Percentiles rank a stretch among this genome's conserved stretches.
phyloP scores from a whole-genome alignment of 2,797 vertebrate genomes.

The Acanthopagrus latus region DNA sequence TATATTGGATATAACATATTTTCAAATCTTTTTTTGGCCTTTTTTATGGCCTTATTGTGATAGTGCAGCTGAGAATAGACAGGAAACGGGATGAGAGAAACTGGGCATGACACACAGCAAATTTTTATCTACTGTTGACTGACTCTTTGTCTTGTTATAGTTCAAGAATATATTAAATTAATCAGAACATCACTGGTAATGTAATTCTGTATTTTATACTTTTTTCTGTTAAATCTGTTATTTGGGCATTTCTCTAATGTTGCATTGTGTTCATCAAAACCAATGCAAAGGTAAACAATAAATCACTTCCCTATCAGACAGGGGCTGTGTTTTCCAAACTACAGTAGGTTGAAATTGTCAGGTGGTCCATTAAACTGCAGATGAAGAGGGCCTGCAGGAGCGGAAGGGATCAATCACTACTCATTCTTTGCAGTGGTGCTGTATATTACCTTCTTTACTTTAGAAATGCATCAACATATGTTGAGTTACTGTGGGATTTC shows the following conservation, averaged over 20 bases:
- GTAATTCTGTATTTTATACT: no score
- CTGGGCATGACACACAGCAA: background rate
- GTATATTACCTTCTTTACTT: conserved; percentile 52
- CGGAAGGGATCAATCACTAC: conserved; percentile 30
- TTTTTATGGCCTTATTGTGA: no score
- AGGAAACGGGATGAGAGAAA: no score
- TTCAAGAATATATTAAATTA: conserved; percentile 11
- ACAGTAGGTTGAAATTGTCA: conserved; percentile 53
- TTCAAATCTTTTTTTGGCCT: no score
- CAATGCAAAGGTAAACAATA: conserved; percentile 34
- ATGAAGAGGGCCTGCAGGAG: conserved; percentile 51
- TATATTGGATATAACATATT: background rate
- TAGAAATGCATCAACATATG: conserved; percentile 69
- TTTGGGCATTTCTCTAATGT: conserved; percentile 3
- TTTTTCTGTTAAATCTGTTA: background rate
- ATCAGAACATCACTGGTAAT: conserved; percentile 11
- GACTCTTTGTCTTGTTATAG: conserved; percentile 7
- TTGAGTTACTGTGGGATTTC: conserved; percentile 49
- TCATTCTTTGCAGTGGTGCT: conserved; percentile 29
- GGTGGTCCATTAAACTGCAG: conserved; percentile 59
- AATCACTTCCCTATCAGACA: conserved; percentile 29
- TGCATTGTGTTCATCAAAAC: conserved; percentile 7
- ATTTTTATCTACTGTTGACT: conserved; percentile 23
- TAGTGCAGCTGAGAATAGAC: no score
- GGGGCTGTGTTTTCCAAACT: conserved; percentile 37